Evolutionary conservation across 1,140 invertebrate species (phyloP).

Genomic region (Lepidurus packardi): DNA sequence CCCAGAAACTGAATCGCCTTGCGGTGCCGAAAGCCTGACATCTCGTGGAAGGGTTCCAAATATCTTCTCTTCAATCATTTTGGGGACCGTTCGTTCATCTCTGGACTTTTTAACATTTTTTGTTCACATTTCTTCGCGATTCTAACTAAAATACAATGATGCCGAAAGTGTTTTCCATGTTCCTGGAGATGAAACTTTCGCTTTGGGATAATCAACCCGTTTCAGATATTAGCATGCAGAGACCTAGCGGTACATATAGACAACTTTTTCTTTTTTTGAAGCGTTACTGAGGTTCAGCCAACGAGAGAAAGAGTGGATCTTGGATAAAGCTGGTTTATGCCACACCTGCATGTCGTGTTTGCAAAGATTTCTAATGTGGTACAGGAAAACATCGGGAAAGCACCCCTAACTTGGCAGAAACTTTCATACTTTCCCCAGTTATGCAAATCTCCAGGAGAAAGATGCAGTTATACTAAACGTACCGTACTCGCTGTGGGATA

Average conservation of each 20-base stretch:
- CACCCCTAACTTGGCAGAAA: background rate
- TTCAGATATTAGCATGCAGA: background rate
- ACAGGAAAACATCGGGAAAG: background rate
- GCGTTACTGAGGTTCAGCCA: background rate
- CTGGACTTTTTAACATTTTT: no score
- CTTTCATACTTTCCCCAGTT: conserved; percentile 10
- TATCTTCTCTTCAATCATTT: no score
- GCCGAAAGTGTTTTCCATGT: background rate
- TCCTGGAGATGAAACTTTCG: background rate
- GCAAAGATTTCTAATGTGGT: background rate
- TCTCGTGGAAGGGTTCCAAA: background rate
- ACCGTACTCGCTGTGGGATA: background rate
- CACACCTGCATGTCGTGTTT: background rate
- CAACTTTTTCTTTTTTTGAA: background rate
- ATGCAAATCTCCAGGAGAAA: background rate
- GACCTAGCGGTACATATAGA: background rate
- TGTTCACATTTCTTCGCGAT: background rate
- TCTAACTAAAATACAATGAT: background rate
- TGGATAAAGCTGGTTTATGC: background rate
- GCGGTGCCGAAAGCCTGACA: background rate
- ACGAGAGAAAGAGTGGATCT: background rate
- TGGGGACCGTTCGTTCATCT: no score
- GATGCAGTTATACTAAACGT: background rate
- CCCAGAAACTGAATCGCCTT: no score
- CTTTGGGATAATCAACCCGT: background rate